phyloP scores from a whole-genome alignment of 2,888 invertebrate genomes.

The Julus scanicus region DNA sequence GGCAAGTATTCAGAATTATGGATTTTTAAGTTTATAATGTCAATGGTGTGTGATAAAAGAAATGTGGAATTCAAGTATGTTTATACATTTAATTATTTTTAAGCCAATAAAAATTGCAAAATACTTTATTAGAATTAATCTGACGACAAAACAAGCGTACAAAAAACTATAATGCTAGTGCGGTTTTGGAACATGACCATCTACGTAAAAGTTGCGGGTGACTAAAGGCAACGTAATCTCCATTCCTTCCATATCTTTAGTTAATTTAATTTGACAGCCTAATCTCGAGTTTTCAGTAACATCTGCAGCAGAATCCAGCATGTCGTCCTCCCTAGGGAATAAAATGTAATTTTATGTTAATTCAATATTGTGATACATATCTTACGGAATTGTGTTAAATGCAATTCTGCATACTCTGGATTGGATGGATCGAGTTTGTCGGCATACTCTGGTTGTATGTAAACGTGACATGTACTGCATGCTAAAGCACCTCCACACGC shows the following conservation, averaged over 20 bases:
- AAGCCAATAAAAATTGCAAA: not conserved
- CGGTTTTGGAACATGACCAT: slow-evolving; percentile 94
- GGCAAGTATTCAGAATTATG: not conserved
- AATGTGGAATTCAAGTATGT: no score
- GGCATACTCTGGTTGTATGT: slow-evolving; percentile 80
- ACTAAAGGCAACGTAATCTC: slow-evolving; percentile 84
- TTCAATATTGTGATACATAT: no score
- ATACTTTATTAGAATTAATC: slow-evolving; percentile 6
- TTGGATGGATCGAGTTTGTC: slow-evolving; percentile 81
- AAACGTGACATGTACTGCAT: slow-evolving; percentile 98
- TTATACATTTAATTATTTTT: not conserved
- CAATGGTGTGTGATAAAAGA: no score
- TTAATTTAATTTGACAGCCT: slow-evolving; percentile 91
- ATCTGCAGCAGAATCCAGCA: slow-evolving; percentile 96
- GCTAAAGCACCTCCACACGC: slow-evolving; percentile 99
- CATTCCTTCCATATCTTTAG: slow-evolving; percentile 88
- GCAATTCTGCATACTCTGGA: slow-evolving; percentile 70
- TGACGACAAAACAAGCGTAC: not conserved
- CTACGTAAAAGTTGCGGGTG: slow-evolving; percentile 96
- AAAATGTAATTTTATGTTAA: no score
- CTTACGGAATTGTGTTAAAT: not conserved
- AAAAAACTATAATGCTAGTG: slow-evolving; percentile 73
- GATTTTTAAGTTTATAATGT: not conserved
- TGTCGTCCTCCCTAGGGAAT: slow-evolving; percentile 85
- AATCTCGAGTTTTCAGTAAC: slow-evolving; percentile 91